Percentiles rank a stretch among this genome's conserved stretches.
phyloP scores from a whole-genome alignment of 2,797 vertebrate species.

The Yasuhikotakia modesta region DNA sequence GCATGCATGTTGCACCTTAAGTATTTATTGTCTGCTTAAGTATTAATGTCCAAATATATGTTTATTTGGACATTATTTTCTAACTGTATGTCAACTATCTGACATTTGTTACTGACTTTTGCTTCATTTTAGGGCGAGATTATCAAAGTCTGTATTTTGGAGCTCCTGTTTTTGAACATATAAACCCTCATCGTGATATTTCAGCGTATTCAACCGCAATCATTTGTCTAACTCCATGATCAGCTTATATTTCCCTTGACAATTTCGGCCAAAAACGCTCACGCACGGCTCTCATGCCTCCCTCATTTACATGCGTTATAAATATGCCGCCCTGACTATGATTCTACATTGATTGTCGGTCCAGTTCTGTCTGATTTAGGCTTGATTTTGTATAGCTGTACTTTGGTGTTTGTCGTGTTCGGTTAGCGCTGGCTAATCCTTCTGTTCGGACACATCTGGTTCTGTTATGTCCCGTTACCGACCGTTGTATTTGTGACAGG shows the following conservation, averaged over 20 bases:
- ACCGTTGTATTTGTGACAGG: slow-evolving; percentile 55
- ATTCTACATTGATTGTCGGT: not conserved
- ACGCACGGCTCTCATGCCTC: not conserved
- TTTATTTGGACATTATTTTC: not conserved
- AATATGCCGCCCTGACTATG: not conserved
- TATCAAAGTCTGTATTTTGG: not conserved
- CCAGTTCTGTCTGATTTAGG: not conserved
- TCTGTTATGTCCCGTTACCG: slow-evolving; percentile 48
- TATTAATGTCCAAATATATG: too few species aligned
- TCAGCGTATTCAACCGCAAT: slow-evolving; percentile 23
- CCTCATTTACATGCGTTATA: slow-evolving; percentile 1
- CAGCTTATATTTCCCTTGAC: slow-evolving; percentile 34
- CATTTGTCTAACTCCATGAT: slow-evolving; percentile 41
- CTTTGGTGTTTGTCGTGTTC: not conserved
- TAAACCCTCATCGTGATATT: slow-evolving; percentile 10
- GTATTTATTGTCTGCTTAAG: too few species aligned
- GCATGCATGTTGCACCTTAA: not conserved
- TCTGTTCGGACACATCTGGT: slow-evolving; percentile 44
- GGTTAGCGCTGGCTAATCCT: not conserved
- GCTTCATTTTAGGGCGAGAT: not conserved
- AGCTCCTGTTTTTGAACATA: not conserved
- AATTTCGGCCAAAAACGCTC: slow-evolving; percentile 21
- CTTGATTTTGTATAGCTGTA: not conserved
- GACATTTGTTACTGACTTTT: not conserved
- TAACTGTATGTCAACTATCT: too few species aligned